These are phyloP conservation scores for Oxytorus armatus DNA, from an alignment of 2,888 invertebrate species.

Conservation along the genomic window DNA sequence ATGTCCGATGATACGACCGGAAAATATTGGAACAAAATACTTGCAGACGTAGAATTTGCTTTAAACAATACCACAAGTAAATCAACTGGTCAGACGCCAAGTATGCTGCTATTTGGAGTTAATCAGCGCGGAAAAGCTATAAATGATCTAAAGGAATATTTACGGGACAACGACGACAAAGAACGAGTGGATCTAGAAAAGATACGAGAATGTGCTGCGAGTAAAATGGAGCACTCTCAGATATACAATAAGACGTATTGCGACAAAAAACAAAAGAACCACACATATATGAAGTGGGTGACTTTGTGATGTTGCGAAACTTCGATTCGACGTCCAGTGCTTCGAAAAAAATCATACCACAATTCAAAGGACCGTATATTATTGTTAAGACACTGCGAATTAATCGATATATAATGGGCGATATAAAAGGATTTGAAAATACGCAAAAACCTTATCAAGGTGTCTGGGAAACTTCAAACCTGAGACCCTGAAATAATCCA, in stretches of 20 bases:
- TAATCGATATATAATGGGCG: too few species aligned
- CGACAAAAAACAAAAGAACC: slow-evolving; percentile 72
- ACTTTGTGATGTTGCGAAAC: slow-evolving; percentile 66
- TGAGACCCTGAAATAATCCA: too few species aligned
- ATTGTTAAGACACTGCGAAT: too few species aligned
- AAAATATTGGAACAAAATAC: slow-evolving; percentile 62
- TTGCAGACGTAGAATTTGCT: slow-evolving; percentile 64
- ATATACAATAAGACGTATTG: slow-evolving; percentile 70
- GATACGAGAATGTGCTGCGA: slow-evolving; percentile 27
- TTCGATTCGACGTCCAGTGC: slow-evolving; percentile 65
- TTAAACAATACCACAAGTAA: slow-evolving; percentile 70
- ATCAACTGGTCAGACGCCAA: slow-evolving; percentile 73
- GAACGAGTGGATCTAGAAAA: slow-evolving; percentile 65
- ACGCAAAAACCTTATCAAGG: too few species aligned
- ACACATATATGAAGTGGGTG: slow-evolving; percentile 59
- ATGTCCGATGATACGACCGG: slow-evolving; percentile 43
- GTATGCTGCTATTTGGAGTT: slow-evolving; percentile 73
- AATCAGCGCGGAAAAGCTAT: slow-evolving; percentile 70
- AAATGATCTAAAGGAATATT: slow-evolving; percentile 62
- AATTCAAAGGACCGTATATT: slow-evolving; percentile 69
- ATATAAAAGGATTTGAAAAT: too few species aligned
- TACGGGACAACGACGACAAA: slow-evolving; percentile 30
- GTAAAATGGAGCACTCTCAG: slow-evolving; percentile 69
- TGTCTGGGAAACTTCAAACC: too few species aligned
- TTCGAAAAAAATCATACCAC: slow-evolving; percentile 67